A percentile compares a stretch with the other conserved stretches of the same genome.
Conservation (phyloP, 2,797 vertebrate genomes). For the Carcharodon carcharias region DNA sequence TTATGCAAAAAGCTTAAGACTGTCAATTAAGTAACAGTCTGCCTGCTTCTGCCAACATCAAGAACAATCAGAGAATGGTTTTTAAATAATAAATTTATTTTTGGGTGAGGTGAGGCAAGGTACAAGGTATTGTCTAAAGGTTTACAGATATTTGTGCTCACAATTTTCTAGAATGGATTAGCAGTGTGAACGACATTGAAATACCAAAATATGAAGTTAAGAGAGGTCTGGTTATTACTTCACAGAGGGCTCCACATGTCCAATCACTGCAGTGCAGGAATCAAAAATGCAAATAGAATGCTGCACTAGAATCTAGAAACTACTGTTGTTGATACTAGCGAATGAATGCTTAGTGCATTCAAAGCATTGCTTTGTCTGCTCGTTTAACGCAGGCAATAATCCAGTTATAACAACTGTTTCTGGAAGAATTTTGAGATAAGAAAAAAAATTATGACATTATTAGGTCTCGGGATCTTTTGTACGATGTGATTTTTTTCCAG, state of each 20-base stretch:
- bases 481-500: not conserved
- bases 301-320: not conserved
- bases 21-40: not conserved
- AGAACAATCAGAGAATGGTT: not conserved
- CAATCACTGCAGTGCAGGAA: not conserved
- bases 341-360: not conserved
- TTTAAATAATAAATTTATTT: not conserved
- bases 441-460: not conserved
- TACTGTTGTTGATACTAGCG: not conserved
- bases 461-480: not conserved
- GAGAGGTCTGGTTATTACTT: not conserved
- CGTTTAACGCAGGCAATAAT: not conserved
- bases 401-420: not conserved
- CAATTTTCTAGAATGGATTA: not conserved
- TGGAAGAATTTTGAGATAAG: not conserved
- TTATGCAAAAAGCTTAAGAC: not conserved
- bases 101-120: not conserved
- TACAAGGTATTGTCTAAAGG: not conserved
- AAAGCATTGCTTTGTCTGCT: not conserved
- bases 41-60: not conserved
- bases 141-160: not conserved
- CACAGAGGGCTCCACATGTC: not conserved
- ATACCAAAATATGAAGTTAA: constrained; percentile 6
- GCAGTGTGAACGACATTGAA: not conserved
- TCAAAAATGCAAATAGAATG: not conserved